phyloP scores from a whole-genome alignment of 2,888 invertebrate genomes.

The Pediacus dermestoides region DNA sequence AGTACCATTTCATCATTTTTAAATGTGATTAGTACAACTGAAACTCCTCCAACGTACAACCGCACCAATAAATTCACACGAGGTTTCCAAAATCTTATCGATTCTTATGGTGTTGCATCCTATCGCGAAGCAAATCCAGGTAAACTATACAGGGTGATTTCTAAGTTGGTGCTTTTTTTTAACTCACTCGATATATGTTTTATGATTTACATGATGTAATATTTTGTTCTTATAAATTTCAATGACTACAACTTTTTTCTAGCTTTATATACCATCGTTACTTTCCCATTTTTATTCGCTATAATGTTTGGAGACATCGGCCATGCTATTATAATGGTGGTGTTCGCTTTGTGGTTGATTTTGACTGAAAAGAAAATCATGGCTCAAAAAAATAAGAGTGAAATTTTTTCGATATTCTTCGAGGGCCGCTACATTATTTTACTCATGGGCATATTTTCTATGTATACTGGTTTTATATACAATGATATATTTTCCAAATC shows the following conservation, averaged over 20 bases:
- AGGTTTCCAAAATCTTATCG: conserved; percentile 72
- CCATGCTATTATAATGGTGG: conserved; percentile 79
- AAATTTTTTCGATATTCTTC: conserved; percentile 74
- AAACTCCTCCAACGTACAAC: conserved; percentile 69
- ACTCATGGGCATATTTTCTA: conserved; percentile 73
- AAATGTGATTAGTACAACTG: conserved; percentile 62
- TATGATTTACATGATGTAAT: too few relatives aligned
- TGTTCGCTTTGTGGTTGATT: conserved; percentile 80
- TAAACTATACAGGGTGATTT: too few relatives aligned
- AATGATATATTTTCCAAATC: conserved; percentile 79
- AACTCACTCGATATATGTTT: too few relatives aligned
- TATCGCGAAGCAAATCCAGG: conserved; percentile 73
- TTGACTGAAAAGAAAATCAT: conserved; percentile 71
- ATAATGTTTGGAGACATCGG: conserved; percentile 96
- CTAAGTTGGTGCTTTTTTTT: too few relatives aligned
- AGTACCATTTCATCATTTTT: conserved; percentile 71
- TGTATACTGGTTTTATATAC: conserved; percentile 64
- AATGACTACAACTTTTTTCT: too few relatives aligned
- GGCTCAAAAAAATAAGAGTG: conserved; percentile 67
- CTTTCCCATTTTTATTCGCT: conserved; percentile 93
- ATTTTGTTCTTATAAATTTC: too few relatives aligned
- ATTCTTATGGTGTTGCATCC: conserved; percentile 72
- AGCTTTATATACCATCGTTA: conserved; percentile 62
- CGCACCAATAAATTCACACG: conserved; percentile 70
- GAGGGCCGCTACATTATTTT: conserved; percentile 75